Evolutionary conservation across 2,113 vertebrate genomes (phyloP), one percentile per base, ranked within the genome.

Genomic region (Nettapus auritus): DNA sequence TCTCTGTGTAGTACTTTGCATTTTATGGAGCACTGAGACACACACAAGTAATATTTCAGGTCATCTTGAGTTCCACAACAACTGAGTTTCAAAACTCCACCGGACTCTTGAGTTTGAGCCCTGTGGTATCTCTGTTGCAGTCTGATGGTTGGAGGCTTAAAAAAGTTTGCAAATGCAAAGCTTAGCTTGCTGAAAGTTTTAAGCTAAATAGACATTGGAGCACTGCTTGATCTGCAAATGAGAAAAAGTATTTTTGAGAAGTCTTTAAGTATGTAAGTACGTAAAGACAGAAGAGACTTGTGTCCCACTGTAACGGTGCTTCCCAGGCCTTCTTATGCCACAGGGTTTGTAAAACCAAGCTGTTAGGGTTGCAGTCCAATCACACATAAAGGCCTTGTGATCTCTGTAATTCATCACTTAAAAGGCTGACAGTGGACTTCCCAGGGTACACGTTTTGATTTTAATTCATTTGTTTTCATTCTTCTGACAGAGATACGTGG

Each of bases 401-500:
- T 82, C 40, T 67, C 44, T 92, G 60, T 53, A 22, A 8, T 86
- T 90, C 48, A 40, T 71, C 11, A 28, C 67, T 90, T 86, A 31
- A 62, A 82, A 84, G 31, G 6, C 73, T 86, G 77, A 73, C 69
- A 6, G 2, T 73, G 42, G n/a, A 26, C 26, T 92, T 93, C 22
- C 29, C 23, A 81, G 52, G 20, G 7, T 68, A 21, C 34, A 36
- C 18, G 13, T 81, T 88, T 86, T 50, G 4, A 76, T 82, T 87
- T 88, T 94, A 85, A 94, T 88, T 92, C 76, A 50, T 59, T 13
- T 69, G 1, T 0, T 28, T 60, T 70, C 6, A 0, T 71, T 97
- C 38, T 92, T 94, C 81, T 92, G 69, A 75, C 97, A 99, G 99
- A 98, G 99, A 88, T 99, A 99, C 18, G 95, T 98, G 82, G 99